phyloP scores from a whole-genome alignment of 1,140 invertebrate species.

The Pinna nobilis region DNA sequence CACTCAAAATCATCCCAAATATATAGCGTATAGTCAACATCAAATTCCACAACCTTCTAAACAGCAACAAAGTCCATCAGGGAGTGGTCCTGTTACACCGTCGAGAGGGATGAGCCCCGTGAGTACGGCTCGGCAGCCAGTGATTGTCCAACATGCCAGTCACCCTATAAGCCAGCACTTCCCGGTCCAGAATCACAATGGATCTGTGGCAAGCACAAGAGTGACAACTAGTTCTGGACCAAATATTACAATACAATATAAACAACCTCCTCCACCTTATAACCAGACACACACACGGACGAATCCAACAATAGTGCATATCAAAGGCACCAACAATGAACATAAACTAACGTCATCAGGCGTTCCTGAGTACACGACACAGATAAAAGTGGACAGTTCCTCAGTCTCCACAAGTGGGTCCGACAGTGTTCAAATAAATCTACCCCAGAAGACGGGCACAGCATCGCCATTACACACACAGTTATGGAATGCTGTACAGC shows the following conservation, averaged over 20 bases:
- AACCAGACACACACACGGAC: neutral
- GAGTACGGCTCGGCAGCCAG: conserved; percentile 32
- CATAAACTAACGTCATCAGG: too few relatives aligned
- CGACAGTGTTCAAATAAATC: conserved; percentile 17
- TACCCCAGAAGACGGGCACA: conserved; percentile 9
- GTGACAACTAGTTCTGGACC: conserved; percentile 25
- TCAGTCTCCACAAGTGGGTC: neutral
- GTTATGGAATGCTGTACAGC: conserved; percentile 79
- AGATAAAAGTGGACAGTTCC: neutral
- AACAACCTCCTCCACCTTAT: conserved; percentile 26
- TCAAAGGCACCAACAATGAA: conserved; percentile 4
- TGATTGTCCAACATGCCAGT: conserved; percentile 70
- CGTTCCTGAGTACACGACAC: too few relatives aligned
- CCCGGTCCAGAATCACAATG: neutral
- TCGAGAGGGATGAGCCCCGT: conserved; percentile 38
- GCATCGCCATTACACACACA: conserved; percentile 58
- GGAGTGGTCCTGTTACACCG: conserved; percentile 50
- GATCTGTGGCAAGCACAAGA: neutral
- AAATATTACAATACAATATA: conserved; percentile 41
- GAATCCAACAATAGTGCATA: conserved; percentile 1
- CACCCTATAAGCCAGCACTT: conserved; percentile 13
- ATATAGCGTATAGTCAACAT: conserved; percentile 42
- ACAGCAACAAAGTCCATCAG: conserved; percentile 29
- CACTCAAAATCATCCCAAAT: conserved; percentile 36
- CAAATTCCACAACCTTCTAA: conserved; percentile 46